These are phyloP conservation scores for Tetrao urogallus DNA, from an alignment of 2,113 vertebrate genomes.

Conservation along the genomic window DNA sequence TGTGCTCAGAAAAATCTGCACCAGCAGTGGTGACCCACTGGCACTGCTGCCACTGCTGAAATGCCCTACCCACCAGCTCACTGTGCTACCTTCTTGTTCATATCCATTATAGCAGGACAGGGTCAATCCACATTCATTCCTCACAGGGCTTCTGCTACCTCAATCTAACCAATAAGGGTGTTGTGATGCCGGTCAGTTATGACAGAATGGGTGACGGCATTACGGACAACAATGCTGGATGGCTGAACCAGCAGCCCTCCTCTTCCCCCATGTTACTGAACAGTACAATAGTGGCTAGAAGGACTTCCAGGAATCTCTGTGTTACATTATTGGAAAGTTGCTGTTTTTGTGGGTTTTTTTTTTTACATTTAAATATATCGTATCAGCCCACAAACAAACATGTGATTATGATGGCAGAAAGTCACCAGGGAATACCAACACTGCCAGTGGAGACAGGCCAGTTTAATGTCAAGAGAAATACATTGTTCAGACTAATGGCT, in stretches of 20 bases:
- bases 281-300: background rate
- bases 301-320: conserved; percentile 8
- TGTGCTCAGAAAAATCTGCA: no score
- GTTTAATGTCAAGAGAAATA: background rate
- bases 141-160: background rate
- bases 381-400: background rate
- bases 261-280: background rate
- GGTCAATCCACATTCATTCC: background rate
- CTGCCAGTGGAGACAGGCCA: background rate
- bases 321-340: background rate
- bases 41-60: no score
- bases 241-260: background rate
- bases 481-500: background rate
- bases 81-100: background rate
- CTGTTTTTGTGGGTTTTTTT: background rate
- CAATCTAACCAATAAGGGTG: background rate
- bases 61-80: no score
- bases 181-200: background rate
- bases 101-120: background rate
- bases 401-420: background rate
- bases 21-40: no score
- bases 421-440: background rate
- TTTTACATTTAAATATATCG: background rate
- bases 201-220: background rate
- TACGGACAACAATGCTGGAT: background rate